Percentiles rank a stretch among this genome's conserved stretches.
These are phyloP conservation scores for Scomber colias DNA, from an alignment of 2,113 vertebrate species.

Conservation along the genomic window DNA sequence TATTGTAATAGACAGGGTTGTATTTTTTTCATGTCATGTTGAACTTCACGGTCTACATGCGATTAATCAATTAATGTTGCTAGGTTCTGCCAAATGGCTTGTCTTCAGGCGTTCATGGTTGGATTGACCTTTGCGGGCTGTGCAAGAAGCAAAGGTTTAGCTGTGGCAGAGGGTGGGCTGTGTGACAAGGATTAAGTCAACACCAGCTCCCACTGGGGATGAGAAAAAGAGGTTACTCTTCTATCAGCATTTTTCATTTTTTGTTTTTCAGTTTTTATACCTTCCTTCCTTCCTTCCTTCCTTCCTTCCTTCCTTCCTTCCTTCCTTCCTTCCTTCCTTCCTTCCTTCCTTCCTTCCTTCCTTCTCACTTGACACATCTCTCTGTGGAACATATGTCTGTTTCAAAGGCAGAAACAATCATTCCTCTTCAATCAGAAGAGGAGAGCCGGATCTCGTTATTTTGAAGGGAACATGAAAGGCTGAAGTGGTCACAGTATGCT, in stretches of 20 bases:
- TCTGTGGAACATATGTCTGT: constrained; percentile 54
- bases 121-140: constrained; percentile 58
- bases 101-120: constrained; percentile 46
- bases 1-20: not conserved
- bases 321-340: constrained; percentile 11
- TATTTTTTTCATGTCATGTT: constrained; percentile 33
- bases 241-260: constrained; percentile 46
- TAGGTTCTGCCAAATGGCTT: constrained; percentile 27
- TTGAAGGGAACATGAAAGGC: constrained; percentile 80
- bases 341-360: constrained; percentile 3
- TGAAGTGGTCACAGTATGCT: constrained; percentile 77
- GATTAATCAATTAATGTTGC: constrained; percentile 27
- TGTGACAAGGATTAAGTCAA: constrained; percentile 66
- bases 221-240: constrained; percentile 49
- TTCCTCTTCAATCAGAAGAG: constrained; percentile 71
- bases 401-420: constrained; percentile 81
- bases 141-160: constrained; percentile 56
- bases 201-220: constrained; percentile 54
- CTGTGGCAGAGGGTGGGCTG: constrained; percentile 53
- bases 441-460: constrained; percentile 75
- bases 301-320: not conserved
- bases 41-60: constrained; percentile 20
- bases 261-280: constrained; percentile 29
- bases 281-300: not conserved
- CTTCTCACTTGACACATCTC: constrained; percentile 1